phyloP scores from a whole-genome alignment of 2,888 invertebrate genomes.

The Dryobotodes eremita region DNA sequence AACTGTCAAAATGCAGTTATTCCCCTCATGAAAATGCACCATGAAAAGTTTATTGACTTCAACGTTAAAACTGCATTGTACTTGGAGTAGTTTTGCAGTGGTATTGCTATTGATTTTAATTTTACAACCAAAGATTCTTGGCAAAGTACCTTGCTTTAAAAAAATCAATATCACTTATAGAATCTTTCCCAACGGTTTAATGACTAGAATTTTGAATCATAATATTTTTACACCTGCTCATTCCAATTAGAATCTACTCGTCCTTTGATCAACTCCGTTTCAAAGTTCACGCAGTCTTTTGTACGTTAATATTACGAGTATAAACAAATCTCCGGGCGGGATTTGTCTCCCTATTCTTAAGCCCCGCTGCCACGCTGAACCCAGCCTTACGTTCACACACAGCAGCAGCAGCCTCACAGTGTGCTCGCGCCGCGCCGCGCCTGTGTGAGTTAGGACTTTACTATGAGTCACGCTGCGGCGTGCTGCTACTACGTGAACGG shows the following conservation, averaged over 20 bases:
- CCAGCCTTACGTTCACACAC: constrained; percentile 51
- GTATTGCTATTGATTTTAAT: constrained; percentile 6
- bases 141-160: neutral
- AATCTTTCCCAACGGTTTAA: neutral
- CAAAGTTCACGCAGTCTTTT: neutral
- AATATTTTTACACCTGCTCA: neutral
- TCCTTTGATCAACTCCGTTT: neutral
- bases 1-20: constrained; percentile 50
- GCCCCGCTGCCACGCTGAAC: constrained; percentile 30
- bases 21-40: constrained; percentile 21
- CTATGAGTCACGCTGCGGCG: constrained; percentile 85
- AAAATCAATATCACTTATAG: neutral
- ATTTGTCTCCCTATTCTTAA: neutral
- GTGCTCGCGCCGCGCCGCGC: constrained; percentile 64
- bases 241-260: constrained; percentile 5
- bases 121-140: neutral
- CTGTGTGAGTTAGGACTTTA: constrained; percentile 82
- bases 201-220: neutral
- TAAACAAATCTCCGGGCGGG: neutral
- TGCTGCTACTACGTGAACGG: constrained; percentile 67
- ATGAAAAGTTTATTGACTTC: constrained; percentile 20
- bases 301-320: neutral
- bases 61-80: neutral
- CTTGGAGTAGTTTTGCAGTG: neutral
- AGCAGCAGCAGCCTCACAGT: constrained; percentile 50